phyloP scores from a whole-genome alignment of 1,140 invertebrate species.

The Drosophila ananassae region DNA sequence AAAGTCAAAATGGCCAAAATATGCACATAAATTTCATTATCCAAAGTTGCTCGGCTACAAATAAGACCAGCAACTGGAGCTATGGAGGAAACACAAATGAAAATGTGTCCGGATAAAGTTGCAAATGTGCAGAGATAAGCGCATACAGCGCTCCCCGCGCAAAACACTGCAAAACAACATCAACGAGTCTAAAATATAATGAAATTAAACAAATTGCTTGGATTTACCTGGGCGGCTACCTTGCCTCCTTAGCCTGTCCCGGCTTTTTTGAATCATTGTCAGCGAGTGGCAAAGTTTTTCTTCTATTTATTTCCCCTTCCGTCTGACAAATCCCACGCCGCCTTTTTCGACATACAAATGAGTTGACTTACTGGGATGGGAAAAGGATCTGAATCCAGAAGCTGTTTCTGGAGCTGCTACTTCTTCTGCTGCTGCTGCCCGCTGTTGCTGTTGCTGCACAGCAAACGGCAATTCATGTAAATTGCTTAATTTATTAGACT shows the following conservation, averaged over 20 bases:
- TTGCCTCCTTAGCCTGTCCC: slow-evolving; percentile 4
- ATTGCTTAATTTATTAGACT: slow-evolving; percentile 82
- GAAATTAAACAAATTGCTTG: slow-evolving; percentile 73
- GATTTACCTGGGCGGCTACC: slow-evolving; percentile 45
- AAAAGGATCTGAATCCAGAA: slow-evolving; percentile 11
- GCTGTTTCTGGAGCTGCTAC: slow-evolving; percentile 9
- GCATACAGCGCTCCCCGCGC: slow-evolving; percentile 29
- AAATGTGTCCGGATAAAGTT: slow-evolving; percentile 45
- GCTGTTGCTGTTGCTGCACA: slow-evolving; percentile 30
- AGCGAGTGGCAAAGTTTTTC: slow-evolving; percentile 58
- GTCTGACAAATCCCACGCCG: slow-evolving; percentile 59
- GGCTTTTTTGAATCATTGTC: slow-evolving; percentile 59
- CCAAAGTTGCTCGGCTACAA: slow-evolving; percentile 7
- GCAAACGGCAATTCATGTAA: slow-evolving; percentile 81
- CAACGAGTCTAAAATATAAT: slow-evolving; percentile 54
- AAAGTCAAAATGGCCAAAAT: slow-evolving; percentile 68
- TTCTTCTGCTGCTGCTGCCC: neutral
- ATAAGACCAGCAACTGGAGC: slow-evolving; percentile 31
- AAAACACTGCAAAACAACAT: slow-evolving; percentile 37
- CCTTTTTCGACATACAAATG: slow-evolving; percentile 63
- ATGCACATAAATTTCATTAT: slow-evolving; percentile 73
- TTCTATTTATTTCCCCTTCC: slow-evolving; percentile 8
- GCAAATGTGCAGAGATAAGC: slow-evolving; percentile 72
- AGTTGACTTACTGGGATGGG: slow-evolving; percentile 59
- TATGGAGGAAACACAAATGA: slow-evolving; percentile 1